phyloP scores from a whole-genome alignment of 1,140 invertebrate species.

The Lordiphosa mommai region DNA sequence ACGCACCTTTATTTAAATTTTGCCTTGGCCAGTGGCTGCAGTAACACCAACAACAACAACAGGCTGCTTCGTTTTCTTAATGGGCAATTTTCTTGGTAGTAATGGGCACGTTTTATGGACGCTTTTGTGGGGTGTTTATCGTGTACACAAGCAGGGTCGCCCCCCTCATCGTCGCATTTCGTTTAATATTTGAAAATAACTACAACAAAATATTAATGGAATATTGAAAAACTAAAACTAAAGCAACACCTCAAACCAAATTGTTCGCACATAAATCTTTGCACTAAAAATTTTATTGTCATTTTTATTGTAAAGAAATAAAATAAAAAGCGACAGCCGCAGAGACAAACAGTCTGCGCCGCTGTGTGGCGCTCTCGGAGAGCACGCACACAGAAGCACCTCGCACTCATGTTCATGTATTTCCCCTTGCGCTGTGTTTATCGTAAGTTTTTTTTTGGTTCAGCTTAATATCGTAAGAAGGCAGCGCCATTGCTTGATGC shows the following conservation, averaged over 20 bases:
- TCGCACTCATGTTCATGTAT: constrained; percentile 16
- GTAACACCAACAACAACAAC: constrained; percentile 6
- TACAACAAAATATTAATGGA: constrained; percentile 1
- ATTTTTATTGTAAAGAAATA: constrained; percentile 74
- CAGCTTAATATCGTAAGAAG: constrained; percentile 72
- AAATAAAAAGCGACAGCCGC: constrained; percentile 34
- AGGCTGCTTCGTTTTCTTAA: constrained; percentile 66
- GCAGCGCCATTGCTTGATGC: constrained; percentile 59
- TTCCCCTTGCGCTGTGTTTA: constrained; percentile 45
- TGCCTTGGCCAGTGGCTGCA: constrained; percentile 36
- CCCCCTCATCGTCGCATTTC: too few relatives aligned
- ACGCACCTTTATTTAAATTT: constrained; percentile 79
- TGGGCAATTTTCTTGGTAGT: constrained; percentile 78
- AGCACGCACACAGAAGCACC: constrained; percentile 9
- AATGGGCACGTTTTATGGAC: constrained; percentile 79
- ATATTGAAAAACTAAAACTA: too few relatives aligned
- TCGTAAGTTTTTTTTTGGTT: constrained; percentile 51
- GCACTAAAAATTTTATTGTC: constrained; percentile 77
- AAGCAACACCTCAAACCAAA: constrained; percentile 40
- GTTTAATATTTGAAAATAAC: not conserved
- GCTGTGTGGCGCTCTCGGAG: constrained; percentile 16
- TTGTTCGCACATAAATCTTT: constrained; percentile 77
- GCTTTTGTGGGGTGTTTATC: constrained; percentile 79
- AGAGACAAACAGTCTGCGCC: constrained; percentile 63
- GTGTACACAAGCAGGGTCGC: constrained; percentile 35